These are phyloP conservation scores for Salvator merianae DNA, from an alignment of 2,113 vertebrate genomes.

Conservation along the genomic window DNA sequence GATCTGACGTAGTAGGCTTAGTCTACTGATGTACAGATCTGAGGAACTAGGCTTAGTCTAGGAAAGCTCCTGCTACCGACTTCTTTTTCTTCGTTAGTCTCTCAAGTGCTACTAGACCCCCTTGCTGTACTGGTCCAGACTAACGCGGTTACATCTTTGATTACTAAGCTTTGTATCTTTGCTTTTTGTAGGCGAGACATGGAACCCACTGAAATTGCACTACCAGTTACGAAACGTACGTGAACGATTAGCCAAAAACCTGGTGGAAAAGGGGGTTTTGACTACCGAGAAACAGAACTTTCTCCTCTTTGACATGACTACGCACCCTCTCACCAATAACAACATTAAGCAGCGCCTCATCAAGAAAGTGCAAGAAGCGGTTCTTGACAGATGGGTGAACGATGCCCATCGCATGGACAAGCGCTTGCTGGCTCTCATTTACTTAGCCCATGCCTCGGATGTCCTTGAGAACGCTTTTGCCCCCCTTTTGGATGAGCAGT, in stretches of 20 bases:
- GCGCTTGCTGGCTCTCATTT: conserved; percentile 90
- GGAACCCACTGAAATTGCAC: conserved; percentile 97
- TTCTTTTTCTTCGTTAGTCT: too few species aligned
- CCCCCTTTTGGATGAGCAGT: conserved; percentile 93
- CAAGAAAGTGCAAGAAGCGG: conserved; percentile 92
- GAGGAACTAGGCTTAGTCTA: too few species aligned
- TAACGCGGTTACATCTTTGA: too few species aligned
- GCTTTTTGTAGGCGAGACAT: conserved; percentile 86
- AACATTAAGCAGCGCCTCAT: conserved; percentile 95
- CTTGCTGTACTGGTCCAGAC: too few species aligned
- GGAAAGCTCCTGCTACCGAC: too few species aligned
- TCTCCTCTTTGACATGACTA: conserved; percentile 97
- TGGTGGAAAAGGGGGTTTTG: conserved; percentile 95
- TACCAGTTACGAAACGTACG: conserved; percentile 94
- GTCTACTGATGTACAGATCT: too few species aligned
- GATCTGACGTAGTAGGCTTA: too few species aligned
- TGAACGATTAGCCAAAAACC: conserved; percentile 93
- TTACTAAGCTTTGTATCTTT: not conserved
- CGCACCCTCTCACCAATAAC: conserved; percentile 94
- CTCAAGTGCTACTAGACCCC: too few species aligned
- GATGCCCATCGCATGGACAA: conserved; percentile 96
- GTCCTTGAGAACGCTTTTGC: conserved; percentile 96
- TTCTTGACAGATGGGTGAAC: conserved; percentile 95
- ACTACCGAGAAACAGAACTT: conserved; percentile 99
- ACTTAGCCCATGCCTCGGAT: conserved; percentile 92